A percentile compares a stretch with the other conserved stretches of the same genome.
Conservation (phyloP, 2,113 vertebrate genomes). For the Desmodus rotundus region DNA sequence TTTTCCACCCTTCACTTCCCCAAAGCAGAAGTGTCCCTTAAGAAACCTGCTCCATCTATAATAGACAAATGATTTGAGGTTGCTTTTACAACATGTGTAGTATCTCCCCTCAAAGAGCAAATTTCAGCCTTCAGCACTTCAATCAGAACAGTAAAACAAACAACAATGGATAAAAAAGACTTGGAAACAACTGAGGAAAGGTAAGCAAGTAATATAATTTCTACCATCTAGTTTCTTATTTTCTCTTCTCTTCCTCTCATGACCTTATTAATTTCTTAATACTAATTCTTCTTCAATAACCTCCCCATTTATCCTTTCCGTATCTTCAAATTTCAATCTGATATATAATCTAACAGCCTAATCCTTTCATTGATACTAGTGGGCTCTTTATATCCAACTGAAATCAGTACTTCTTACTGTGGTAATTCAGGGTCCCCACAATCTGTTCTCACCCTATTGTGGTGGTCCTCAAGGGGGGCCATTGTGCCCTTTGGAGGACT, state of each 20-base stretch:
- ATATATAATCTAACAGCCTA: not conserved
- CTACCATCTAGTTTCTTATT: not conserved
- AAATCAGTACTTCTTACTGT: not conserved
- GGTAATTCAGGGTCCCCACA: not conserved
- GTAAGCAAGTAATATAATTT: not conserved
- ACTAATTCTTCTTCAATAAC: not conserved
- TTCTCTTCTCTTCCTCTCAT: not conserved
- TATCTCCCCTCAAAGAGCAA: not conserved
- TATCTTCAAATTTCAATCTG: not conserved
- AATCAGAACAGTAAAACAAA: not conserved
- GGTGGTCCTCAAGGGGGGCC: not conserved
- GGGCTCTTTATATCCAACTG: not conserved
- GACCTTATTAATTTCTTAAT: not conserved
- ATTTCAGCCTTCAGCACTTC: not conserved
- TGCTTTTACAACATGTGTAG: not conserved
- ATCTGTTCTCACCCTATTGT: not conserved
- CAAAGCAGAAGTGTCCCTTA: not conserved
- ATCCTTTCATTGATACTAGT: not conserved
- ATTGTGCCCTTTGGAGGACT: not conserved
- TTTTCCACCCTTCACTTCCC: not conserved
- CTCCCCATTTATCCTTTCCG: not conserved
- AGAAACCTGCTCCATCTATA: not conserved
- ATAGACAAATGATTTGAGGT: not conserved
- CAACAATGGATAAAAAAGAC: not conserved
- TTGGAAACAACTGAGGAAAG: not conserved